Evolutionary conservation across 2,113 vertebrate genomes (phyloP).

Genomic region (Psittacula cyanocephala): DNA sequence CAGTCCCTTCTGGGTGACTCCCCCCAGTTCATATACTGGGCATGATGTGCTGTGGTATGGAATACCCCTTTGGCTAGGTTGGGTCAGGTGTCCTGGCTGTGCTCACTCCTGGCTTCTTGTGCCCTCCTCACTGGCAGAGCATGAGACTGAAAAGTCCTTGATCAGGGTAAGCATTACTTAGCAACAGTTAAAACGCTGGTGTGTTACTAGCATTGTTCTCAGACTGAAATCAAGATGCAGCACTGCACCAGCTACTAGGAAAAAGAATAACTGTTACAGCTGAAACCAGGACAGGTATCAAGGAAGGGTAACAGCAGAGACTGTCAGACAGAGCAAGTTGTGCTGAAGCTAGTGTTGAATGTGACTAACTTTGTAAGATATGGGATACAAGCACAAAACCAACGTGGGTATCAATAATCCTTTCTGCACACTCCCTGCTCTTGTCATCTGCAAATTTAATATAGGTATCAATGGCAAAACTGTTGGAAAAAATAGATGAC

Average conservation of each 20-base stretch:
- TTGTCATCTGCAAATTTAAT: not conserved
- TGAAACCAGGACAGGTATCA: not conserved
- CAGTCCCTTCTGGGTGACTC: not conserved
- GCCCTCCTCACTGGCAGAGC: not conserved
- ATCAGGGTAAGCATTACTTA: not conserved
- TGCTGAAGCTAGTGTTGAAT: not conserved
- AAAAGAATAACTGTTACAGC: not conserved
- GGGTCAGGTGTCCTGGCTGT: not conserved
- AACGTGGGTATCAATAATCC: not conserved
- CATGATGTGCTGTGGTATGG: not conserved
- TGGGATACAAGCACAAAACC: not conserved
- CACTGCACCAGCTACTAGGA: not conserved
- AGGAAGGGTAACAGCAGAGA: not conserved
- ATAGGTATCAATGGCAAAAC: not conserved
- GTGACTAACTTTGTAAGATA: not conserved
- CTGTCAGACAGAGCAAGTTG: not conserved
- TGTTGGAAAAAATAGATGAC: not conserved
- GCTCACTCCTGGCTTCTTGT: not conserved
- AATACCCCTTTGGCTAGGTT: not conserved
- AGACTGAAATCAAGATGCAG: not conserved
- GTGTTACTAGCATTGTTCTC: not conserved
- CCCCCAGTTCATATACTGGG: not conserved
- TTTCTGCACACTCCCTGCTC: not conserved
- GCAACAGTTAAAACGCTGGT: not conserved
- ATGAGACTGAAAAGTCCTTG: not conserved